These are phyloP conservation scores for Falco novaeseelandiae DNA, from an alignment of 2,797 vertebrate genomes.

Conservation along the genomic window DNA sequence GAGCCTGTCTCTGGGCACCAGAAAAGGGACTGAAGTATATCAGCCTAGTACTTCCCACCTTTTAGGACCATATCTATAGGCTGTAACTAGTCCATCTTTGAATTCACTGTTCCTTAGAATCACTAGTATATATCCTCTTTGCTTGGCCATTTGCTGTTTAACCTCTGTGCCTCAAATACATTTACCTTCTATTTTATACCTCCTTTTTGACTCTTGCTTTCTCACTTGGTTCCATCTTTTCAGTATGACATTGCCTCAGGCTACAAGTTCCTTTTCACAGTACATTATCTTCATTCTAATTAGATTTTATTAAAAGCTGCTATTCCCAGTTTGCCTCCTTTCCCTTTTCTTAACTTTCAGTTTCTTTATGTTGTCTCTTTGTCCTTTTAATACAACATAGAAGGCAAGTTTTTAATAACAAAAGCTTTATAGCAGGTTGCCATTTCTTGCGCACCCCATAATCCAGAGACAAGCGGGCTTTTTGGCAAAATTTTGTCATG, in stretches of 20 bases:
- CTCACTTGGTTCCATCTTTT: neutral
- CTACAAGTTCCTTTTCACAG: neutral
- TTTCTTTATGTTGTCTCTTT: neutral
- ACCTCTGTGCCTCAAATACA: neutral
- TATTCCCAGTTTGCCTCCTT: neutral
- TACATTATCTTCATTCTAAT: neutral
- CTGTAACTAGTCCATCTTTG: neutral
- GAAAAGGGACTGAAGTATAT: neutral
- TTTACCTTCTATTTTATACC: neutral
- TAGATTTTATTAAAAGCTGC: neutral
- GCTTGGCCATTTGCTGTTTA: neutral
- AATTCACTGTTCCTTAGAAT: neutral
- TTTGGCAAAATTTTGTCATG: neutral
- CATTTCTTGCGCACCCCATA: neutral
- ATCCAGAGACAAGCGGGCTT: neutral
- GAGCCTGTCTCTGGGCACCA: neutral
- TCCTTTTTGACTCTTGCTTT: neutral
- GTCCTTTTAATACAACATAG: neutral
- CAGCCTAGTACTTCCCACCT: neutral
- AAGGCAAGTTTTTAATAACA: neutral
- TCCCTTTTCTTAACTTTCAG: neutral
- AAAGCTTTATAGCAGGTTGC: neutral
- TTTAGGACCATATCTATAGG: neutral
- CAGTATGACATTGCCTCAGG: neutral
- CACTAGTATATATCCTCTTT: neutral